Evolutionary conservation across 2,113 vertebrate species (phyloP).

Genomic region (Xenopus tropicalis): DNA sequence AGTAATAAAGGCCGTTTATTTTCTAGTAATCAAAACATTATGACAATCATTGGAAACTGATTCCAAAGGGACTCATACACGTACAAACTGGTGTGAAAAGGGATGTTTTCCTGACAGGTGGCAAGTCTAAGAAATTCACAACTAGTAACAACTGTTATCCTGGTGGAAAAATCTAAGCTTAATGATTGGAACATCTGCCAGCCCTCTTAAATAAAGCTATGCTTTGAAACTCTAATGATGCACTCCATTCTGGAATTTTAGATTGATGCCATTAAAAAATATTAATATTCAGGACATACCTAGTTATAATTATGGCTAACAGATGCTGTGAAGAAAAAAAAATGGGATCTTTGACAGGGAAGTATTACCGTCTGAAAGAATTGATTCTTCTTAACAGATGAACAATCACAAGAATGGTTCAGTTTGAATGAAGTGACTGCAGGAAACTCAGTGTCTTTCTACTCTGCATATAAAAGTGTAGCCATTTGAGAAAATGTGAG

Average conservation of each 20-base stretch:
- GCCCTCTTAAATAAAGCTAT: slow-evolving; percentile 56
- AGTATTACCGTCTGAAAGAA: slow-evolving; percentile 8
- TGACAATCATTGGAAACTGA: neutral
- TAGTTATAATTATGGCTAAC: slow-evolving; percentile 58
- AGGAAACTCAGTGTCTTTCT: neutral
- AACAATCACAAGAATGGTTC: slow-evolving; percentile 12
- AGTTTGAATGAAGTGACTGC: neutral
- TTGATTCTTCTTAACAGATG: slow-evolving; percentile 29
- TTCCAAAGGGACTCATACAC: slow-evolving; percentile 20
- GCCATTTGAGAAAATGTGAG: neutral
- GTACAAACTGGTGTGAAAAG: slow-evolving; percentile 47
- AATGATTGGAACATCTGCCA: slow-evolving; percentile 61
- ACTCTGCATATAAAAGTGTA: neutral
- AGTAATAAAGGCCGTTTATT: neutral
- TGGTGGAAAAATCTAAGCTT: slow-evolving; percentile 55
- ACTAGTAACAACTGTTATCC: slow-evolving; percentile 58
- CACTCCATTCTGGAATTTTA: slow-evolving; percentile 52
- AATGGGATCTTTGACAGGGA: slow-evolving; percentile 37
- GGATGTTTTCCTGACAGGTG: slow-evolving; percentile 54
- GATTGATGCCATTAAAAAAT: slow-evolving; percentile 55
- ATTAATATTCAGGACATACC: slow-evolving; percentile 60
- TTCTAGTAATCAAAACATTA: slow-evolving; percentile 12
- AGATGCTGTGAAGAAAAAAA: slow-evolving; percentile 54
- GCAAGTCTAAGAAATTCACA: slow-evolving; percentile 50
- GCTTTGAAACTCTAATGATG: slow-evolving; percentile 54